A percentile compares a stretch with the other conserved stretches of the same genome.
These are phyloP conservation scores for Chrysomallon squamiferum DNA, from an alignment of 1,140 invertebrate genomes.

Conservation along the genomic window DNA sequence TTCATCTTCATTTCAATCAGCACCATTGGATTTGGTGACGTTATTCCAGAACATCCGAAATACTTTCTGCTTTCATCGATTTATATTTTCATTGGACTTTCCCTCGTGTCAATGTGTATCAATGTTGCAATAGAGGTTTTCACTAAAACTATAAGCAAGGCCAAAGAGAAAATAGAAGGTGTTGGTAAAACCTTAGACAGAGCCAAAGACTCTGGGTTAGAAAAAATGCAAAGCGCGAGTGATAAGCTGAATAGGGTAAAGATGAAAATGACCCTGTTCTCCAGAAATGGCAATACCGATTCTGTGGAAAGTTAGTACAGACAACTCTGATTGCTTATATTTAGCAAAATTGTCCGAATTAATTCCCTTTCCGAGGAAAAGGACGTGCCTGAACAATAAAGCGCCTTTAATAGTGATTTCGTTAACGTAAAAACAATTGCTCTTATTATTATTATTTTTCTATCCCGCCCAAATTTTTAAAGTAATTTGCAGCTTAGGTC, in stretches of 20 bases:
- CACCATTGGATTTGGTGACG: slow-evolving; percentile 81
- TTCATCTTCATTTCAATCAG: slow-evolving; percentile 87
- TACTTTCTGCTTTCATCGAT: slow-evolving; percentile 87
- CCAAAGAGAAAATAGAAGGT: slow-evolving; percentile 13
- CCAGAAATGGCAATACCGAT: too few species aligned
- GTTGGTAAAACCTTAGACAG: slow-evolving; percentile 5
- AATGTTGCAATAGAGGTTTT: slow-evolving; percentile 77
- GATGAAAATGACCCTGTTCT: too few species aligned
- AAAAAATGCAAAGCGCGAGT: background rate
- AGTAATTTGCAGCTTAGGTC: too few species aligned
- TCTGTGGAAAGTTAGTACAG: too few species aligned
- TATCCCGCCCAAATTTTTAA: too few species aligned
- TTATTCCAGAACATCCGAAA: slow-evolving; percentile 85
- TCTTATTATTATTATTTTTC: too few species aligned
- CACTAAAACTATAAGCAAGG: slow-evolving; percentile 25
- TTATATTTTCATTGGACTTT: slow-evolving; percentile 91
- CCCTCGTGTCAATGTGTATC: slow-evolving; percentile 92
- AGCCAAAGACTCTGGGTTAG: background rate
- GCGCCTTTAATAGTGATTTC: too few species aligned
- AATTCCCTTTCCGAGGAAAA: too few species aligned
- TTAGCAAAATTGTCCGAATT: too few species aligned
- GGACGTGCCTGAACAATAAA: too few species aligned
- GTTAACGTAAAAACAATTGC: too few species aligned
- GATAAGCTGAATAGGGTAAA: background rate
- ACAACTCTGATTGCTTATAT: too few species aligned